A percentile compares a stretch with the other conserved stretches of the same genome.
Conservation (phyloP, 2,888 invertebrate genomes). For the Phalangium opilio region DNA sequence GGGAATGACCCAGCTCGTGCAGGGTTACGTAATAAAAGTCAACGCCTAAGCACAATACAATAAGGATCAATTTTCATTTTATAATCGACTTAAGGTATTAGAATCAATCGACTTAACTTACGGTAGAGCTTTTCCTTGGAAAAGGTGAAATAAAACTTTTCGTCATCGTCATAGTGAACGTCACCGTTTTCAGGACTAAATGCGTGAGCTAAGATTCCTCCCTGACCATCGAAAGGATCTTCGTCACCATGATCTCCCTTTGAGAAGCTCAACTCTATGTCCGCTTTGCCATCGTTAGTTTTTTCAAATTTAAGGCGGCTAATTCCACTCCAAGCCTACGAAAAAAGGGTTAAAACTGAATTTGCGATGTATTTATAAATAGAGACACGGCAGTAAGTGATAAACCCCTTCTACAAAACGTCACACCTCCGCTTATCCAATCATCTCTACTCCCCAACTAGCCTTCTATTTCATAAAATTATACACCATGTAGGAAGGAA, state of each 20-base stretch:
- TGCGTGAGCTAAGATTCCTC: slow-evolving; percentile 70
- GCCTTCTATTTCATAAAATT: too few relatives aligned
- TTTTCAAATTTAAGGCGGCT: slow-evolving; percentile 40
- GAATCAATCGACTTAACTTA: too few relatives aligned
- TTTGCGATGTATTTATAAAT: too few relatives aligned
- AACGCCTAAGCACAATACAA: too few relatives aligned
- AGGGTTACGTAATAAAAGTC: slow-evolving; percentile 89
- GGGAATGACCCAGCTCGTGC: slow-evolving; percentile 92
- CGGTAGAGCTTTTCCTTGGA: slow-evolving; percentile 44
- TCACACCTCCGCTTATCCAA: too few relatives aligned
- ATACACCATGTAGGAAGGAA: too few relatives aligned
- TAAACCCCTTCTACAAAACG: too few relatives aligned
- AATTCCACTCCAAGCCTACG: slow-evolving; percentile 53
- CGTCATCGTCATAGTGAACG: slow-evolving; percentile 93
- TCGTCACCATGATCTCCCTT: slow-evolving; percentile 85
- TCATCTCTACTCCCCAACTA: too few relatives aligned
- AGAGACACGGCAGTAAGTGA: too few relatives aligned
- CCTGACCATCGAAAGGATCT: slow-evolving; percentile 89
- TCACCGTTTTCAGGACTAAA: slow-evolving; percentile 94
- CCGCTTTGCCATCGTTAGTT: slow-evolving; percentile 39
- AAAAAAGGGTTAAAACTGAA: too few relatives aligned
- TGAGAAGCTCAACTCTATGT: slow-evolving; percentile 49
- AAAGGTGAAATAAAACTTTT: slow-evolving; percentile 75
- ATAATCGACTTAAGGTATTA: too few relatives aligned
- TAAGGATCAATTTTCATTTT: too few relatives aligned